Base-by-base conservation (phyloP, 2,797 vertebrate species). In the Anabacerthia variegaticeps region DNA sequence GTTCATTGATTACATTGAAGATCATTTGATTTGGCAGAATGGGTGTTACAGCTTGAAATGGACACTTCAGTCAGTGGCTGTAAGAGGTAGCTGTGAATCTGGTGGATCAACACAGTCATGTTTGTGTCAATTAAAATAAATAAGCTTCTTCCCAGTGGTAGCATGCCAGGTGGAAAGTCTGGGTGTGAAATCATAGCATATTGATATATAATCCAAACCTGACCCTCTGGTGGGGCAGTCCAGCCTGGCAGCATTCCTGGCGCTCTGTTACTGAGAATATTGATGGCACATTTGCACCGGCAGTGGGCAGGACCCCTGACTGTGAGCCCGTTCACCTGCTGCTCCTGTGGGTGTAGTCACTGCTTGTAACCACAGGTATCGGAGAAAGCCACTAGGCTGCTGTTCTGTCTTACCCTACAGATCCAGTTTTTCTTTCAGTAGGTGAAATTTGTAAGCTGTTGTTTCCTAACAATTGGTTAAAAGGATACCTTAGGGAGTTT, bases 171-270 rank as follows among this genome's bases (percentile, higher is more conserved):
- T 62, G 41, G 81, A 56, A 77, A 39, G 56, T 32, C 52, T 22
- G 56, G 24, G 44, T 73, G 75, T 91, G 84, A 83, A 92, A 61
- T 71, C 19, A 1, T 13, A 49, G 46, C 56, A 12, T 46, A 30
- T n/a, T 24, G n/a, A 56, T 48, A 7, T 0, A 4, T 43, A 32
- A 82, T 48, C 39, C 34, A 32, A 52, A 55, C 30, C 3, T 1
- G 0, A 6, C 0, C 0, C 14, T 56, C 10, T 69, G 77, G 28
- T 54, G 55, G 26, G 17, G 12, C 39, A 23, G 1, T 49, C 55
- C 51, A 48, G 48, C 3, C 39, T 92, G 69, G 74, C 69, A 81
- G 30, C 5, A 3, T 44, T 88, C 72, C 48, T 65, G 54, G 19
- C 22, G 27, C 59, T 72, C 69, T 36, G 28, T 37, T 49, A 2